Base-by-base conservation (phyloP, 2,113 vertebrate genomes). In the Bombycilla garrulus region DNA sequence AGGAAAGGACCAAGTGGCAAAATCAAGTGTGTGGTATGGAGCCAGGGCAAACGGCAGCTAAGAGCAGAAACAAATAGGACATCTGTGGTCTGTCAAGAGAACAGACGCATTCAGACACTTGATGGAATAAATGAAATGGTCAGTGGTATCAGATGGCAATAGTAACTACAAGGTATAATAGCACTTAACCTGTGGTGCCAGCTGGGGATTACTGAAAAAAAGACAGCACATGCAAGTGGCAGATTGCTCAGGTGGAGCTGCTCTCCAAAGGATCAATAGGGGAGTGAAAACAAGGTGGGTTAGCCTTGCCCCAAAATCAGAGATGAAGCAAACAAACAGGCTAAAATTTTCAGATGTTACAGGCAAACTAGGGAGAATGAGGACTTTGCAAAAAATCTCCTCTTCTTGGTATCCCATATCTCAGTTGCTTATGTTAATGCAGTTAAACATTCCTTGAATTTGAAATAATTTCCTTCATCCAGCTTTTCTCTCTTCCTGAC, bases 391-490 rank as follows among this genome's bases (percentile, higher is more conserved):
- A 64, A 36, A 64, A 66, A 22, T 8, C 19, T 77, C 11, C 10
- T 87, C 14, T 54, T 70, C 33, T 81, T 72, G 31, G 35, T 77
- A 40, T 73, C 33, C 15, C 21, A 31, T 78, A 92, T 85, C 53
- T 83, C 38, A 38, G 12, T 82, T 94, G 21, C 57, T 74, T 23
- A 42, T 91, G 36, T 88, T 90, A 62, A 73, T 69, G 28, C 21
- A 81, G 25, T 22, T 72, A 23, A 87, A 88, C 54, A 28, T 88
- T 90, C 65, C 92, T 93, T 88, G 79, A 89, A 95, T 67, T 57
- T 81, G 67, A 93, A 95, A 91, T 91, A 70, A 86, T 93, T 87
- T 92, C 56, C 40, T 86, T 95, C 66, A 81, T 71, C 21, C 35
- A 45, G 4, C 45, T 60, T 88, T 94, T 26, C 22, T 89, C 11